phyloP scores from a whole-genome alignment of 2,797 vertebrate species.

The Enteromius viviparus region DNA sequence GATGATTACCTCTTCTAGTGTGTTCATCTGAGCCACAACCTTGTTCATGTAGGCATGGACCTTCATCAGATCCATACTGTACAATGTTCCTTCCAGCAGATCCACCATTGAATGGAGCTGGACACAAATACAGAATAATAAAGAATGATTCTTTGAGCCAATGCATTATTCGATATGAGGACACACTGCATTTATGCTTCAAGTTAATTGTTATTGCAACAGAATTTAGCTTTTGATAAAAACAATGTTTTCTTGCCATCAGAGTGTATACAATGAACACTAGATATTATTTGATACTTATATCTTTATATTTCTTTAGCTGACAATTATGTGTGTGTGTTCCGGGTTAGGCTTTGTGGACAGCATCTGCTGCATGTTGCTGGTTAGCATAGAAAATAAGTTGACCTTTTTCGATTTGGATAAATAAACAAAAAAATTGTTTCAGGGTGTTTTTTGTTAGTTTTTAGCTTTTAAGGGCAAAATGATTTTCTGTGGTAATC shows the following conservation, averaged over 20 bases:
- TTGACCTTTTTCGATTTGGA: not conserved
- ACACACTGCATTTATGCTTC: not conserved
- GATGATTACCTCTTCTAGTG: constrained; percentile 87
- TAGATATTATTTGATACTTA: not conserved
- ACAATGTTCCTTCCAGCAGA: constrained; percentile 92
- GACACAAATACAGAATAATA: constrained; percentile 56
- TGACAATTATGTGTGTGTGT: not conserved
- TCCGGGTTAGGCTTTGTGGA: not conserved
- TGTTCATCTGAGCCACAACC: constrained; percentile 94
- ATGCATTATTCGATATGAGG: not conserved
- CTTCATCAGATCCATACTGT: constrained; percentile 96
- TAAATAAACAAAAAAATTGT: constrained; percentile 4
- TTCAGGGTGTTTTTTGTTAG: not conserved
- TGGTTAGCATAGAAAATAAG: constrained; percentile 5
- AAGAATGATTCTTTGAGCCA: not conserved
- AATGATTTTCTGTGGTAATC: not conserved
- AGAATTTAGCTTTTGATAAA: not conserved
- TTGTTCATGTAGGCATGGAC: constrained; percentile 94
- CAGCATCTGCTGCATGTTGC: not conserved
- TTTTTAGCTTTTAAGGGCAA: not conserved
- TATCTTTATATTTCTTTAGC: not conserved
- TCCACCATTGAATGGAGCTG: constrained; percentile 97
- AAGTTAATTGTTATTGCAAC: not conserved
- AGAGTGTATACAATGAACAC: not conserved
- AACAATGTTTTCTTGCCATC: not conserved